Base-by-base conservation (phyloP, 1,140 invertebrate genomes). In the Drosophila repleta region DNA sequence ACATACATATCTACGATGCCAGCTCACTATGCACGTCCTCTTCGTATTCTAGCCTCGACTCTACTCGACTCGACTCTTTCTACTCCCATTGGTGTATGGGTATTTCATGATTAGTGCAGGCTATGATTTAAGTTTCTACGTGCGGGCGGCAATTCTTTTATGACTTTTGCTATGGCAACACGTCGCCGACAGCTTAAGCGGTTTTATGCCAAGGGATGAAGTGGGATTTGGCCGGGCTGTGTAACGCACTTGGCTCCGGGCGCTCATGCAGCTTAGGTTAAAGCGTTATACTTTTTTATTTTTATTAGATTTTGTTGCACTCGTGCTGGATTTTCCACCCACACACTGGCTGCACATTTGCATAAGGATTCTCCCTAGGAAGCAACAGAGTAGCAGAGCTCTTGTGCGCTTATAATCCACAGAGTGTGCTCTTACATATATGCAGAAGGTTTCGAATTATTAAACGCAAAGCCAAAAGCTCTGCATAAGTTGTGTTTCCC, bases 101-200 rank as follows among this genome's bases (percentile, higher is more conserved):
- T 63, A 24, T 62, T 58, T 41, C 58, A 53, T 74, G 62, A 74
- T 74, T 62, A 58, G 66, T 55, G 58, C 18, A 13, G 32, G 65
- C 58, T 41, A 63, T 57, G 46, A 74, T 69, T 74, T 74, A 69
- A 58, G 65, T 63, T 74, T 21, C 43, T 37, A 35, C 51, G 56
- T 56, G 70, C 24, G 35, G 13, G 32, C 10, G 39, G 49, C 39
- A 21, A 18, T 58, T 63, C 20, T 69, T 74, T 76, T 74, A 74
- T 65, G 70, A 52, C 65, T 69, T 57, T 63, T 20, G 57, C 56
- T 39, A 32, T 39, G 53, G 48, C 56, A 55, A 67, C 56, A 53
- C 26, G 53, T 39, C 24, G 49, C 64, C 39, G 20, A 49, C 39
- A 63, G 57, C 51, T 58, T 41, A 55, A 48, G 39, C 32, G 20